Conservation (phyloP, 2,797 vertebrate genomes). For the Euthynnus affinis region DNA sequence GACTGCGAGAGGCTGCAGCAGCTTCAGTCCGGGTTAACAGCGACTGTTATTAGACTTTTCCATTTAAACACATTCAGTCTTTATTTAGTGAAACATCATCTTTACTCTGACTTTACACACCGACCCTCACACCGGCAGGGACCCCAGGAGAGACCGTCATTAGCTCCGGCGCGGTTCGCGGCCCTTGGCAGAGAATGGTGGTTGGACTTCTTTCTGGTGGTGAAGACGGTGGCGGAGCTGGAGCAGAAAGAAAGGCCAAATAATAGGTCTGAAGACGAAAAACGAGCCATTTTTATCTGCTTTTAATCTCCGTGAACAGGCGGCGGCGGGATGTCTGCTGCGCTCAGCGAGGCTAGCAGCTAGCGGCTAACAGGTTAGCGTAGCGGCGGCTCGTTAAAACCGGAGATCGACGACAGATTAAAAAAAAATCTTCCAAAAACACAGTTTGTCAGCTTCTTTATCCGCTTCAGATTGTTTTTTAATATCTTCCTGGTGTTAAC, state of each 20-base stretch:
- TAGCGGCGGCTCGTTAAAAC: constrained; percentile 29
- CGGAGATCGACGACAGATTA: neutral
- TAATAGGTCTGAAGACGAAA: constrained; percentile 22
- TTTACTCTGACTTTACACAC: constrained; percentile 36
- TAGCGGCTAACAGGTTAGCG: constrained; percentile 51
- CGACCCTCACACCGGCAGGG: neutral
- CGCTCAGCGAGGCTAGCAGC: neutral
- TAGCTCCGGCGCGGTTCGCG: constrained; percentile 46
- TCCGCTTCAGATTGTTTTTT: fast-evolving
- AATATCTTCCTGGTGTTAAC: neutral
- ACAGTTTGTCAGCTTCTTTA: fast-evolving
- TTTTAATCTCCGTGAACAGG: neutral
- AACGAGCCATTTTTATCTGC: constrained; percentile 72
- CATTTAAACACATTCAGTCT: constrained; percentile 18
- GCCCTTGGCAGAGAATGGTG: constrained; percentile 51
- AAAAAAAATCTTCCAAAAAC: neutral
- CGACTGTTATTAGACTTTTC: neutral
- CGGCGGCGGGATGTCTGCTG: constrained; percentile 3
- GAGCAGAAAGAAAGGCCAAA: constrained; percentile 4
- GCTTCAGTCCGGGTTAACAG: neutral
- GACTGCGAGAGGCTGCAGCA: neutral
- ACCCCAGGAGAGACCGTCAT: constrained; percentile 60
- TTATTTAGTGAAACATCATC: neutral
- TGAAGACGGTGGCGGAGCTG: constrained; percentile 24
- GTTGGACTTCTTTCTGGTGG: constrained; percentile 70